Conservation (phyloP, 2,113 vertebrate species). For the Onychostruthus taczanowskii region DNA sequence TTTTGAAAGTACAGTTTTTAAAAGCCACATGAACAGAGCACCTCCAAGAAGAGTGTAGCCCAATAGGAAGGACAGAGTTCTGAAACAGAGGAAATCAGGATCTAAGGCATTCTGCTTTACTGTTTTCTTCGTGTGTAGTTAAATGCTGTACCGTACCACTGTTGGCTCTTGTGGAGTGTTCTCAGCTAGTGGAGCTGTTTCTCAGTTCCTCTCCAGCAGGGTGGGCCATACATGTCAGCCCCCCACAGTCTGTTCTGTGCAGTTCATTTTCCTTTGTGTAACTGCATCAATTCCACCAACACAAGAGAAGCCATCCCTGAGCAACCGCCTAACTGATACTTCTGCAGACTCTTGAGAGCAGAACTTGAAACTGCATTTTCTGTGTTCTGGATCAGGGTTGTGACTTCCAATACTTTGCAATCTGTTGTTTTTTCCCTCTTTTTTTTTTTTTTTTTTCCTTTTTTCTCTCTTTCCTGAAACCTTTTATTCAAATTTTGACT, state of each 20-base stretch:
- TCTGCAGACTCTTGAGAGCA: neutral
- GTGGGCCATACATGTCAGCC: neutral
- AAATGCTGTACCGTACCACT: fast-evolving
- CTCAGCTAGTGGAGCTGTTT: neutral
- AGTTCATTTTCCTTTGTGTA: neutral
- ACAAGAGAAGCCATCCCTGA: neutral
- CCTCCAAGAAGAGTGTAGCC: neutral
- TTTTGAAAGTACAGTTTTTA: neutral
- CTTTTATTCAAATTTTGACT: neutral
- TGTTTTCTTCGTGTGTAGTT: fast-evolving
- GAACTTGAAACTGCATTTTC: neutral
- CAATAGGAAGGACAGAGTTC: neutral
- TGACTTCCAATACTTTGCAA: neutral
- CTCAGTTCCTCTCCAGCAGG: neutral
- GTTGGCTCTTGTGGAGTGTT: neutral
- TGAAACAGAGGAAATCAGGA: neutral
- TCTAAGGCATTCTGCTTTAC: neutral
- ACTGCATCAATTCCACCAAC: neutral
- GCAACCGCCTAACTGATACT: neutral
- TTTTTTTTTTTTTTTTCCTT: fast-evolving
- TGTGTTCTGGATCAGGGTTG: neutral
- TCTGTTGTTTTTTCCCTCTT: neutral
- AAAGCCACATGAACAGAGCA: neutral
- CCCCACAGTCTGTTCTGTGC: neutral
- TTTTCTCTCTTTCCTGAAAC: neutral